These are phyloP conservation scores for Hexactinellida sp. DNA, from an alignment of 37 sponge, comb jelly and placozoan species.

Conservation along the genomic window DNA sequence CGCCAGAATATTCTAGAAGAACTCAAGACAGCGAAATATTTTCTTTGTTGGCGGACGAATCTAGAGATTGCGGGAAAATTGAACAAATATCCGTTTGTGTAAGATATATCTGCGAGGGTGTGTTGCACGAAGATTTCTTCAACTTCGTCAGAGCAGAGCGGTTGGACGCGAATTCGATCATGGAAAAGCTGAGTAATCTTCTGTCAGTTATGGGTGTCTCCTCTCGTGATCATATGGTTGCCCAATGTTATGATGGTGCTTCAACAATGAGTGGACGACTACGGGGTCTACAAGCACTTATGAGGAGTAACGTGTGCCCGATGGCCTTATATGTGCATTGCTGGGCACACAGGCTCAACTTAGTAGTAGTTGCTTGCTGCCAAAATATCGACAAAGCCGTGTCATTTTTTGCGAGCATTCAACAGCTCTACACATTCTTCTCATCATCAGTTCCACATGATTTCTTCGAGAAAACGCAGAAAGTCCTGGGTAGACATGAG, in stretches of 20 bases:
- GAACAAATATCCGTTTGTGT: slow-evolving; percentile 1
- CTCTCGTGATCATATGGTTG: slow-evolving; percentile 1
- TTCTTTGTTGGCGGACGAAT: neutral
- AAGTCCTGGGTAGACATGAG: neutral
- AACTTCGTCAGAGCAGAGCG: neutral
- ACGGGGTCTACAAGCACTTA: neutral
- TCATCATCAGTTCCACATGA: neutral
- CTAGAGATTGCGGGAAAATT: neutral
- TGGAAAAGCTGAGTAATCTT: neutral
- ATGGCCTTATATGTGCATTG: neutral
- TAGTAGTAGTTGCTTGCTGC: neutral
- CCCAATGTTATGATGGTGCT: neutral
- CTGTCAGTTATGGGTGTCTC: neutral
- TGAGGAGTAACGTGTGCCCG: neutral
- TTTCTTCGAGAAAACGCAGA: neutral
- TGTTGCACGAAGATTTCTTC: slow-evolving; percentile 12
- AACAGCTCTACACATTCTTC: neutral
- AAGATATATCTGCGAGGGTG: neutral
- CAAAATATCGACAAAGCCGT: neutral
- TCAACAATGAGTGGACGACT: neutral
- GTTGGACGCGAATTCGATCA: neutral
- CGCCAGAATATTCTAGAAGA: neutral
- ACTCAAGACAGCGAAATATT: neutral
- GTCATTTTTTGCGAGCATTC: neutral
- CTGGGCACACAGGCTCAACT: neutral